Evolutionary conservation across 2,113 vertebrate genomes (phyloP), one percentile per base, ranked within the genome.

Genomic region (Coptodon bakossiorum): DNA sequence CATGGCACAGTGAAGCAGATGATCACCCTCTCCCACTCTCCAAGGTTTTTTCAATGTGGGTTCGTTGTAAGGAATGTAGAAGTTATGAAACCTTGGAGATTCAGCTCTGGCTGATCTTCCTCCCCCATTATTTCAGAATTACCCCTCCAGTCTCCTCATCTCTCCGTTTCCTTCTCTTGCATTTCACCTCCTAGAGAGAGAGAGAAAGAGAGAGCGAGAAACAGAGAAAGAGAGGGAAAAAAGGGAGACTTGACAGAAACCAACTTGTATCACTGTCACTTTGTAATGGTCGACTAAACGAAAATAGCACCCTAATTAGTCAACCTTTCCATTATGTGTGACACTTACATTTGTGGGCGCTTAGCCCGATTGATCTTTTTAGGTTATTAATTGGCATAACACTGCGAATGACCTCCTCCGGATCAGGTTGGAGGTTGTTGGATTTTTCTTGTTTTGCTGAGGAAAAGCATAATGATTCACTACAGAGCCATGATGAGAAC

Each of bases 381-480:
- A 50, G 52, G 68, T 85, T 88, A 84, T 92, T 91, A 87, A 90
- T 89, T 90, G 80, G 66, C 34, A 59, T 50, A 84, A 81, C 79
- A 87, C 84, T 89, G 59, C 24, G 29, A 83, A 82, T 84, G 68
- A 85, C 66, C 84, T 88, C 59, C 48, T 80, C 22, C 22, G 24
- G 68, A 66, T 85, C 68, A 48, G 71, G 38, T 68, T 84, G 83
- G 9, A 76, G 48, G 45, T 36, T 34, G 22, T 56, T 34, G 19
- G 22, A 61, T 88, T 86, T 80, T 68, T 24, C 59, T 81, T 89
- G 50, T 86, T 89, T 85, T 85, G 34, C 36, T 17, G 19, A 57
- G 36, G 12, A 61, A 84, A 48, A 86, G 8, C 13, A 79, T 53
- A 81, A 56, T 84, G 82, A 87, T 80, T 91, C 27, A 38, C 57